Evolutionary conservation across 1,140 invertebrate genomes (phyloP), one percentile per base, ranked within the genome.

Genomic region (Drosophila leontia): DNA sequence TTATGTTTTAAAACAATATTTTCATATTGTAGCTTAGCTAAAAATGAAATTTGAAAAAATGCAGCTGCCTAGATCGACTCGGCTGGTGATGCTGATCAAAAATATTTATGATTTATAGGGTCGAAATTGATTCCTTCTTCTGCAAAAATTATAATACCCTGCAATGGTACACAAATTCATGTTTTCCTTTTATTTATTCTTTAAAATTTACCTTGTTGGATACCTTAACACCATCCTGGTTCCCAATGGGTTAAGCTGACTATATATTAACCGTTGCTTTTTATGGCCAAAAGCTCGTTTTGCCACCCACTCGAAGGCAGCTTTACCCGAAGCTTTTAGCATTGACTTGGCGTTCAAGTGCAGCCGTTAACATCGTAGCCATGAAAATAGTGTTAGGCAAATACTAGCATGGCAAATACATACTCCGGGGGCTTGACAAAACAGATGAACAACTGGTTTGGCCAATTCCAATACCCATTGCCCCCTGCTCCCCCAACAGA

Each of bases 311-410:
- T 69, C 32, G 50, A 6, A 15, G n/a, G 15, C 17, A 75, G 78
- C 78, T 80, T 80, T 64, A 15, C 19, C 44, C 11, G 13, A 17
- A 79, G 77, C 68, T 64, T 64, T 61, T 13, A n/a, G 39, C 65
- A 55, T 70, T 59, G 75, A 72, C 42, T 41, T 41, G 34, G 34
- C 53, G 65, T 83, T 83, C 80, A 82, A 82, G 80, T 83, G 81
- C 75, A 82, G 62, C 58, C 80, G 80, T 79, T 82, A 88, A 68
- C 80, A 62, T 44, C 51, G 41, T 35, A 88, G 74, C 84, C 84
- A 84, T 88, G 84, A 81, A 90, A 84, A 75, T 83, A 90, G 65
- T 88, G 84, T 84, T 87, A 88, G 57, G 42, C 78, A 88, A 88
- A 82, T 79, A 86, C 13, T 11, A 4, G 8, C 19, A 11, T 6